These are phyloP conservation scores for Myiozetetes cayanensis DNA, from an alignment of 2,113 vertebrate genomes.

Conservation along the genomic window DNA sequence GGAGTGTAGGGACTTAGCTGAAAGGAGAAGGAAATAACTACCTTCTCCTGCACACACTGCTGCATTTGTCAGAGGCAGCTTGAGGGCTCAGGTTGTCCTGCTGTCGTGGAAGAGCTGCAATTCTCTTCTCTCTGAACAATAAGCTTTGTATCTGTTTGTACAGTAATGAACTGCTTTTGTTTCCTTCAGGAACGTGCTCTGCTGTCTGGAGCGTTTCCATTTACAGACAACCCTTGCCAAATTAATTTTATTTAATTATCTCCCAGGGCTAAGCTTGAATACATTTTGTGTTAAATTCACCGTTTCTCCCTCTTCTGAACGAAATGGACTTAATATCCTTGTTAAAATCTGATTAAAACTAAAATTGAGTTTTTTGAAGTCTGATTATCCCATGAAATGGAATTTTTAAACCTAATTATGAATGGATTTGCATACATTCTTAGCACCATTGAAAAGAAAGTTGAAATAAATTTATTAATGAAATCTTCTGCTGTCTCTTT, in stretches of 20 bases:
- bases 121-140: slow-evolving; percentile 6
- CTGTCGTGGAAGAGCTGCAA: not conserved
- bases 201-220: slow-evolving; percentile 69
- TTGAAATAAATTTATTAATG: slow-evolving; percentile 86
- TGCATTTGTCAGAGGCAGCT: not conserved
- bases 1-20: not conserved
- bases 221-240: slow-evolving; percentile 79
- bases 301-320: slow-evolving; percentile 77
- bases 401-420: slow-evolving; percentile 88
- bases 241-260: slow-evolving; percentile 89
- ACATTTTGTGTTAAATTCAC: slow-evolving; percentile 83
- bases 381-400: slow-evolving; percentile 87
- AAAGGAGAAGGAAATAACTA: not conserved
- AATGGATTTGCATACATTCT: slow-evolving; percentile 86
- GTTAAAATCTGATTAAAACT: slow-evolving; percentile 88
- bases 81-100: not conserved
- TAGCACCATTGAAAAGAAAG: slow-evolving; percentile 77
- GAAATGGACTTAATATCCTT: slow-evolving; percentile 83
- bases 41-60: not conserved
- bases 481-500: slow-evolving; percentile 70
- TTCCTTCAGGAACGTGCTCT: slow-evolving; percentile 50
- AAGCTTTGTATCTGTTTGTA: slow-evolving; percentile 46
- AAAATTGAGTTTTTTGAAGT: slow-evolving; percentile 87
- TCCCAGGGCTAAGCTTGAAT: slow-evolving; percentile 83
- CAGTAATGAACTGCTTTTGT: slow-evolving; percentile 67